Evolutionary conservation across 2,888 invertebrate genomes (phyloP), one percentile per base, ranked within the genome.

Genomic region (Leptura quadrifasciata): DNA sequence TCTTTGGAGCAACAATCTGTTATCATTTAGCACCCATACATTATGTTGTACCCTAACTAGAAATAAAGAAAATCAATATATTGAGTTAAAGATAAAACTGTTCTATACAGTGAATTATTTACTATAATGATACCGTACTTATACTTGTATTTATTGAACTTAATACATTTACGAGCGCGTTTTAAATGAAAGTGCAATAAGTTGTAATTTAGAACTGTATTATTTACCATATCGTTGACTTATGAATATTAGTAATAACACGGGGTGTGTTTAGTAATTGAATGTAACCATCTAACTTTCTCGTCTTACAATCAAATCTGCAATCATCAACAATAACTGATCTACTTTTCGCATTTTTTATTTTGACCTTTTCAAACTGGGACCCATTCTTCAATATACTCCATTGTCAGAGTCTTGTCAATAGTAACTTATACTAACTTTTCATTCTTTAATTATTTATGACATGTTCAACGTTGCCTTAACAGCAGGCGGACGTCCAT

Each of bases 351-450:
- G 17, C 39, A 47, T 47, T 47, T 47, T n/a, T 47, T 47, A 4
- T 47, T 47, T n/a, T 6, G 47, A 47, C 47, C 47, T 47, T 47
- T 47, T 47, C 15, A 47, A 47, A 47, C 0, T 47, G 47, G n/a
- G 17, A 15, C 39, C 39, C 15, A 39, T 39, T 15, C 12, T 39
- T 39, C 12, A 39, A 39, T 15, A 2, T 39, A 39, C 39, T 15
- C 8, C 9, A 35, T 10, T 35, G 35, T 10, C 47, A 47, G 1
- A n/a, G 15, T 15, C 47, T 47, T n/a, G 47, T n/a, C 5, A n/a
- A 15, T 15, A n/a, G 47, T 47, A 47, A 47, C 47, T 60, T 60
- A 15, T 60, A 60, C 60, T 60, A 24, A 27, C 60, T 10, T 21
- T 39, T 39, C 39, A 12, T 39, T 39, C 12, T 39, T 39, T 39